These are phyloP conservation scores for Lytechinus pictus DNA, from an alignment of 35 echinoderm and acorn worm species.

Conservation along the genomic window DNA sequence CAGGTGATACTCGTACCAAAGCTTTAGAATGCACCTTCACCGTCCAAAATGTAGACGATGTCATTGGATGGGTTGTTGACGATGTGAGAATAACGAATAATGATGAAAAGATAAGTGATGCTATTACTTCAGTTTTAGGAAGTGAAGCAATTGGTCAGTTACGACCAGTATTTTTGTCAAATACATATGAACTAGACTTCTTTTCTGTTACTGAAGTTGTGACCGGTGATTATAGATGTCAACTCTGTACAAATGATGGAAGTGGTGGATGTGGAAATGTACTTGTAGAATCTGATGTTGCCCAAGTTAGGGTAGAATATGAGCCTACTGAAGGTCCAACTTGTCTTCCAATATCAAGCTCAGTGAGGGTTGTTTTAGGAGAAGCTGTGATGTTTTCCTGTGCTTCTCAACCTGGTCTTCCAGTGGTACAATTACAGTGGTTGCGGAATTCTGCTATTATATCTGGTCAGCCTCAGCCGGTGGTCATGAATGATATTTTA, in stretches of 20 bases:
- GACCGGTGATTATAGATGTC: slow-evolving; percentile 48
- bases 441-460: background rate
- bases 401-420: slow-evolving; percentile 44
- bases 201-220: background rate
- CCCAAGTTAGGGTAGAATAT: slow-evolving; percentile 29
- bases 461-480: background rate
- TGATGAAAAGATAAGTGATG: background rate
- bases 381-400: slow-evolving; percentile 47
- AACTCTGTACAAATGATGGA: slow-evolving; percentile 24
- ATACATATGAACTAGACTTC: background rate
- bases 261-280: background rate
- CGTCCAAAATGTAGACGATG: background rate
- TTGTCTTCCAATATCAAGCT: slow-evolving; percentile 5
- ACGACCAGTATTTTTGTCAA: background rate
- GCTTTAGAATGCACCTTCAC: background rate
- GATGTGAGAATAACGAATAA: background rate
- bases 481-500: background rate
- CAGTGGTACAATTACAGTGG: slow-evolving; percentile 42
- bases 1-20: background rate
- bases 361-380: background rate
- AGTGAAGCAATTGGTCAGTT: background rate
- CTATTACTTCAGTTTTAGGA: background rate
- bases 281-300: slow-evolving; percentile 17
- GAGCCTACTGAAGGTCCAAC: background rate
- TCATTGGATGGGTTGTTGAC: background rate